Base-by-base conservation (phyloP, 1,140 invertebrate genomes). In the Homalodisca vitripennis region DNA sequence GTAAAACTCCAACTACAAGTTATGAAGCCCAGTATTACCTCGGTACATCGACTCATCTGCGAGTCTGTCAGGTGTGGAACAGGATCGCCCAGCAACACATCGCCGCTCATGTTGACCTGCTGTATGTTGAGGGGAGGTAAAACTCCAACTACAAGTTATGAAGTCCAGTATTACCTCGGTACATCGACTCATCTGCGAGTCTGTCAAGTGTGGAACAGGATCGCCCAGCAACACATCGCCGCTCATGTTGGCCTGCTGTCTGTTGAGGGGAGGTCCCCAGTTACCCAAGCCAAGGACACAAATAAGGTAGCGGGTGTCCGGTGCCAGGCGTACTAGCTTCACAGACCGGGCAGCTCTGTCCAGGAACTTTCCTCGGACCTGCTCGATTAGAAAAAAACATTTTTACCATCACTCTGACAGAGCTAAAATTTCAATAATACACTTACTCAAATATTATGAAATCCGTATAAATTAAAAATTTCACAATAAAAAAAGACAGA, bases 201-300 rank as follows among this genome's bases (percentile, higher is more conserved):
- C 89, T 22, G 89, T 85, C 78, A 92, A 86, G 31, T 85, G 81
- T 22, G 88, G 84, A 29, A 70, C 53, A 10, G 68, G 68, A 14
- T 74, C n/a, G n/a, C n/a, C 64, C 22, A 66, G 24, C 10, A 30
- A 3, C 27, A 60, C 55, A 27, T 60, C 20, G 17, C 0, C 48
- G 47, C 12, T 24, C 20, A 34, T 66, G 67, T 46, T 27, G 65
- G 51, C 22, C 66, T 64, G 29, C 26, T 70, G 70, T 55, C 72
- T 65, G 34, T 73, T 72, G 31, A 31, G 53, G 17, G 67, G 60
- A 27, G 12, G 75, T 10, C 66, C 69, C 84, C 89, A 89, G 78
- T 88, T 89, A 66, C 91, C 90, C 29, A 92, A 81, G 1, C 92
- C 92, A 68, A 93, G 82, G 24, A 95, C 91, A 79, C 93, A 96